A percentile compares a stretch with the other conserved stretches of the same genome.
Evolutionary conservation across 2,113 vertebrate genomes (phyloP).

Genomic region (Abramis brama): DNA sequence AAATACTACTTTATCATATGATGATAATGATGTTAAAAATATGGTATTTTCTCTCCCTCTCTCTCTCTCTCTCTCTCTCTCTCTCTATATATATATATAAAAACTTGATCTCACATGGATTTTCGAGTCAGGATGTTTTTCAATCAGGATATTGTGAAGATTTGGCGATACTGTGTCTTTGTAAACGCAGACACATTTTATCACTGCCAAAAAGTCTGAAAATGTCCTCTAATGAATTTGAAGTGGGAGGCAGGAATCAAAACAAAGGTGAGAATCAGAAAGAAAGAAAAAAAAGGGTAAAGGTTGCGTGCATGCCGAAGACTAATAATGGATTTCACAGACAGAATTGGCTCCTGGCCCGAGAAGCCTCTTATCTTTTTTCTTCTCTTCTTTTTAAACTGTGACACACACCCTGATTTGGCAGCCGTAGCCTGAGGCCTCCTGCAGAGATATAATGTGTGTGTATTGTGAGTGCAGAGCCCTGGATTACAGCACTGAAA

Average conservation of each 20-base stretch:
- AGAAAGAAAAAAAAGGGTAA: slow-evolving; percentile 13
- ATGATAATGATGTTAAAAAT: not conserved
- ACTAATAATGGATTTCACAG: slow-evolving; percentile 61
- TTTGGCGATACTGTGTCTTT: not conserved
- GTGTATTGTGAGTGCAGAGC: slow-evolving; percentile 69
- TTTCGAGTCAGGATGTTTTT: not conserved
- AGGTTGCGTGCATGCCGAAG: slow-evolving; percentile 58
- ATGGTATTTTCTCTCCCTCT: not conserved
- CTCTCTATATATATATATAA: not conserved
- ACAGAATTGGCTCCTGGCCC: slow-evolving; percentile 53
- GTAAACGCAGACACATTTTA: not conserved
- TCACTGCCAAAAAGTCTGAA: slow-evolving; percentile 1
- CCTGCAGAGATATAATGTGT: slow-evolving; percentile 63
- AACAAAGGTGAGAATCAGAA: slow-evolving; percentile 30
- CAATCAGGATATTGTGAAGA: not conserved
- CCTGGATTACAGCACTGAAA: slow-evolving; percentile 73
- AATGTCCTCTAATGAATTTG: slow-evolving; percentile 16
- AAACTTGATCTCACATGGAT: not conserved
- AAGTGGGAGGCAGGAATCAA: not conserved
- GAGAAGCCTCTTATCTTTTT: slow-evolving; percentile 59
- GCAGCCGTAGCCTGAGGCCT: slow-evolving; percentile 64
- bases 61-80: not conserved
- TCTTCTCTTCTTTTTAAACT: slow-evolving; percentile 57
- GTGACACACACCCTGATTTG: slow-evolving; percentile 66
- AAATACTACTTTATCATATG: not conserved